Evolutionary conservation across 2,113 vertebrate genomes (phyloP).

Genomic region (Columbina picui): DNA sequence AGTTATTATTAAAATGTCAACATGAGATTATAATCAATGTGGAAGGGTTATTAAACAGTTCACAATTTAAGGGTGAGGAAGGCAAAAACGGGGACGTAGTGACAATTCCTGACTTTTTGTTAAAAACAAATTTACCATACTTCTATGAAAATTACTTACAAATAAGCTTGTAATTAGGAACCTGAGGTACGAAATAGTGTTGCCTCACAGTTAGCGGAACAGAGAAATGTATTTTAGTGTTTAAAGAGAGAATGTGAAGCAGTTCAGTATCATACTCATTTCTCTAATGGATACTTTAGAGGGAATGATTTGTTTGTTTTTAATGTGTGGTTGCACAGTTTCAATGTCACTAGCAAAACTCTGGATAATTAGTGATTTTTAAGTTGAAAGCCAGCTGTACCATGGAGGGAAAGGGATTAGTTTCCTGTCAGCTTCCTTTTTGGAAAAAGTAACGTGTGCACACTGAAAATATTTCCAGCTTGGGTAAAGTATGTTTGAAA

Average conservation of each 20-base stretch:
- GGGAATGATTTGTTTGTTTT: not conserved
- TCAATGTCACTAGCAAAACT: not conserved
- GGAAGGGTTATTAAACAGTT: not conserved
- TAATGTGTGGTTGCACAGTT: not conserved
- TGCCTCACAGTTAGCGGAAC: not conserved
- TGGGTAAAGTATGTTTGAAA: conserved; percentile 48
- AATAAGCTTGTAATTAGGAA: not conserved
- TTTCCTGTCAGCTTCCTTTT: conserved; percentile 65
- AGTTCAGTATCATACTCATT: not conserved
- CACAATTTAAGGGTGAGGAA: not conserved
- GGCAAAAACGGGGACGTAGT: not conserved
- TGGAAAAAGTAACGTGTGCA: conserved; percentile 33
- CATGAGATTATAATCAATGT: not conserved
- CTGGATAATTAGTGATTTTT: not conserved
- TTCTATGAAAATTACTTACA: not conserved
- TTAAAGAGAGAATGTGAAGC: not conserved
- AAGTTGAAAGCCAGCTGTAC: conserved; percentile 54
- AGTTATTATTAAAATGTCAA: not conserved
- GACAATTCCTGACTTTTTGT: not conserved
- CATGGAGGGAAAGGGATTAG: conserved; percentile 22
- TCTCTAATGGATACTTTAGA: not conserved
- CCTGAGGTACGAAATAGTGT: not conserved
- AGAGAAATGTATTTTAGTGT: not conserved
- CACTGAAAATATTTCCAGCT: conserved; percentile 41
- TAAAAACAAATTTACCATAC: not conserved